Evolutionary conservation across 2,797 vertebrate species (phyloP).

Genomic region (Sebastes kiyomatsui): DNA sequence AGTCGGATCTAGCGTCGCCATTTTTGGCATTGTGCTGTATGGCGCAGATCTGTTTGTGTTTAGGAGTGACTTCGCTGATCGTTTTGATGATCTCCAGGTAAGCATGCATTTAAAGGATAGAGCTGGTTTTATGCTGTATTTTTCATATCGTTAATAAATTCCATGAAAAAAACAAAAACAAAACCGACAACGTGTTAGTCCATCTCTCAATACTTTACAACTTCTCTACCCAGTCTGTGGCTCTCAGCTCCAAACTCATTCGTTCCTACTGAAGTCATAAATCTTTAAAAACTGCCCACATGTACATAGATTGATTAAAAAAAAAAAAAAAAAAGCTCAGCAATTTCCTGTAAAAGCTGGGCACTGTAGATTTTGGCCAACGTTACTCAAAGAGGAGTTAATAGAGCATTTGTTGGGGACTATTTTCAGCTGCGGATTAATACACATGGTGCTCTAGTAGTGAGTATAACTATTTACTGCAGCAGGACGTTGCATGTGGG

Average conservation of each 20-base stretch:
- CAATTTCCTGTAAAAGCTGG: background rate
- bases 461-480: too few relatives aligned
- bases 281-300: background rate
- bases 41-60: slow-evolving; percentile 15
- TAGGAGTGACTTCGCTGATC: too few relatives aligned
- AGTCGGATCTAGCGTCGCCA: background rate
- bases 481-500: too few relatives aligned
- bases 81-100: slow-evolving; percentile 24
- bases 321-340: background rate
- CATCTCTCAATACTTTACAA: background rate
- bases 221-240: background rate
- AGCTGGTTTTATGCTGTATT: background rate
- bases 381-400: background rate
- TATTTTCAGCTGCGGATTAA: background rate
- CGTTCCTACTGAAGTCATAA: background rate
- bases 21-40: slow-evolving; percentile 34
- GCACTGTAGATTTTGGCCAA: background rate
- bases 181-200: background rate
- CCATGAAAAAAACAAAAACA: background rate
- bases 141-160: background rate
- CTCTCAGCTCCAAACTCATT: background rate
- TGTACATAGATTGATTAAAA: background rate
- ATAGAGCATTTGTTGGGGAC: background rate
- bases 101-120: background rate
- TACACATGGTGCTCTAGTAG: too few relatives aligned